phyloP scores from a whole-genome alignment of 2,888 invertebrate species.

The Dioctria linearis region DNA sequence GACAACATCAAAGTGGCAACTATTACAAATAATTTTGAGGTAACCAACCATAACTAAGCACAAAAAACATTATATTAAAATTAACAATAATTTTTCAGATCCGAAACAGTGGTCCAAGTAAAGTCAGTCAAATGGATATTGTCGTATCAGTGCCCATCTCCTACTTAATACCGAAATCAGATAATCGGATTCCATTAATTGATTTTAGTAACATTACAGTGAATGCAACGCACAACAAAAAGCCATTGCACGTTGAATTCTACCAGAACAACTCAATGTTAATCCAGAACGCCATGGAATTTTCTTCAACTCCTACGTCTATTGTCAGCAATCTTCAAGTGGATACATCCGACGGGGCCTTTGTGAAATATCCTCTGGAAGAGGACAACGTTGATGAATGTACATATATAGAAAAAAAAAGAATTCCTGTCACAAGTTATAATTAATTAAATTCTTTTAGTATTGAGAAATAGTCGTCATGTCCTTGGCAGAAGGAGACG shows the following conservation, averaged over 20 bases:
- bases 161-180: constrained; percentile 65
- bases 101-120: constrained; percentile 70
- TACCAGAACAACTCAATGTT: constrained; percentile 67
- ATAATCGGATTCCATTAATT: constrained; percentile 65
- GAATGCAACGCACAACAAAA: constrained; percentile 67
- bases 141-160: constrained; percentile 68
- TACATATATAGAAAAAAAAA: neutral
- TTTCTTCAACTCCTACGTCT: constrained; percentile 57
- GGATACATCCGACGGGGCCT: constrained; percentile 58
- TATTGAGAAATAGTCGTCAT: neutral
- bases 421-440: neutral
- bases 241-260: constrained; percentile 65
- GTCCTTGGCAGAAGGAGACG: constrained; percentile 62
- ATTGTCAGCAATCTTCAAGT: constrained; percentile 51
- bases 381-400: constrained; percentile 50
- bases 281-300: constrained; percentile 65
- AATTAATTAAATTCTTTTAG: constrained; percentile 2
- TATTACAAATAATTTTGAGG: constrained; percentile 67
- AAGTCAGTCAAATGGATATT: constrained; percentile 66
- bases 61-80: neutral
- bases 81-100: constrained; percentile 60
- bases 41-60: constrained; percentile 50
- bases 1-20: constrained; percentile 65
- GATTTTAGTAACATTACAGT: constrained; percentile 67
- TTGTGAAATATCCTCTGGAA: constrained; percentile 55